Evolutionary conservation across 2,888 invertebrate genomes (phyloP), one percentile per base, ranked within the genome.

Genomic region (Tetragonisca angustula): DNA sequence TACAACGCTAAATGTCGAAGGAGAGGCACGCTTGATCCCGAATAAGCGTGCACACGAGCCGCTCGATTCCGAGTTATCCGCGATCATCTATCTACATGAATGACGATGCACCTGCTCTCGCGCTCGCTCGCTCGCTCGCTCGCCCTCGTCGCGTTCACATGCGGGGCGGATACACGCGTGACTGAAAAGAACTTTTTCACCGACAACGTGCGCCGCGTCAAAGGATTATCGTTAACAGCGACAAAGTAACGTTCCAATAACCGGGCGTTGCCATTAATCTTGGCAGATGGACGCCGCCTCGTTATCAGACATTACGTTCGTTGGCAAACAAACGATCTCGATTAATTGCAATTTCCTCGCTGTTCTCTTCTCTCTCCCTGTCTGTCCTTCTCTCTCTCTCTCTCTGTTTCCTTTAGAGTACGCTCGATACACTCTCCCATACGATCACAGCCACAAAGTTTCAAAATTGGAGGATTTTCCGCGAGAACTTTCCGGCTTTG

Each of bases 1-100:
- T 89, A 84, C 87, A 87, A 89, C 83, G 89, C 88, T 87, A 83
- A 88, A 88, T 76, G 88, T 77, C 76, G 81, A 81, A 73, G 64
- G 79, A 52, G 65, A 79, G 76, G 65, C 56, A 32, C 71, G 59
- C 62, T 79, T 65, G 79, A 78, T 84, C 68, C 59, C 43, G 80
- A 73, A 81, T 70, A 83, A 74, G 65, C 81, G 71, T 78, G 81
- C 78, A 56, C 81, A 50, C 81, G 78, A 65, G 59, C 43, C 87
- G 81, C 68, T 68, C 80, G 87, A 89, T 90, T 88, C 76, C 84
- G 43, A 71, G 74, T 90, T 90, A 88, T 90, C 88, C 87, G 76
- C 71, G 89, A 87, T 87, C 90, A 87, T 90, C 89, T 89, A 89
- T 89, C 89, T 86, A 78, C 87, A 74, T 79, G 90, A 91, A 91